These are phyloP conservation scores for Ptilorrhoa leucosticta DNA, from an alignment of 2,113 vertebrate genomes.

Conservation along the genomic window DNA sequence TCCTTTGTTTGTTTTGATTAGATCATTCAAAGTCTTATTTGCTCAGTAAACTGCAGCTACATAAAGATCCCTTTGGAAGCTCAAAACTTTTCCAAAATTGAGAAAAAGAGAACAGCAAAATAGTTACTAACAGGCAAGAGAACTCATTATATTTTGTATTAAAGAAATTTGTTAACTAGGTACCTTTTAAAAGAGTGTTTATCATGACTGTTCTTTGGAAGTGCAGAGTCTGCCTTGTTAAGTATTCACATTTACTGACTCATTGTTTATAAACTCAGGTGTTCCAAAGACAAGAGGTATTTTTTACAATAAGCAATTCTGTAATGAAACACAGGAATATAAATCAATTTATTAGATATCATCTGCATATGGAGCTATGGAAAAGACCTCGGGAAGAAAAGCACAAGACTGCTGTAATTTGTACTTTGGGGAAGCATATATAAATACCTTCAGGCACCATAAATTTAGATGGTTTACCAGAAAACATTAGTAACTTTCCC, in stretches of 20 bases:
- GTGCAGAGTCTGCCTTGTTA: background rate
- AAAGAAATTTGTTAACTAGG: background rate
- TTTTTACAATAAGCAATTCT: slow-evolving; percentile 3
- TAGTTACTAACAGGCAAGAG: background rate
- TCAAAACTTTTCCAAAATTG: background rate
- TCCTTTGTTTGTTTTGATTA: background rate
- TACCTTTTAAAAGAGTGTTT: background rate
- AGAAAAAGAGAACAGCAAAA: background rate
- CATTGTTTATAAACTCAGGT: background rate
- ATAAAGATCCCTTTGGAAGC: background rate
- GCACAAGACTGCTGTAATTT: background rate
- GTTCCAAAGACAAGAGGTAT: background rate
- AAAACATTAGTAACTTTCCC: background rate
- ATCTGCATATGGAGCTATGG: background rate
- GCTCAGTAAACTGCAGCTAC: background rate
- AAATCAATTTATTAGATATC: slow-evolving; percentile 28
- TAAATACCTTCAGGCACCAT: background rate
- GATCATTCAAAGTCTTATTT: background rate
- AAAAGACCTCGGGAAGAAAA: background rate
- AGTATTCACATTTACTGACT: background rate
- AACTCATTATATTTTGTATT: background rate
- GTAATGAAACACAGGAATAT: background rate
- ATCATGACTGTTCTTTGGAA: background rate
- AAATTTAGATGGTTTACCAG: slow-evolving; percentile 1
- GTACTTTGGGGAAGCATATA: background rate